Evolutionary conservation across 1,140 invertebrate species (phyloP), one percentile per base, ranked within the genome.

Genomic region (Probaryconus sp.): DNA sequence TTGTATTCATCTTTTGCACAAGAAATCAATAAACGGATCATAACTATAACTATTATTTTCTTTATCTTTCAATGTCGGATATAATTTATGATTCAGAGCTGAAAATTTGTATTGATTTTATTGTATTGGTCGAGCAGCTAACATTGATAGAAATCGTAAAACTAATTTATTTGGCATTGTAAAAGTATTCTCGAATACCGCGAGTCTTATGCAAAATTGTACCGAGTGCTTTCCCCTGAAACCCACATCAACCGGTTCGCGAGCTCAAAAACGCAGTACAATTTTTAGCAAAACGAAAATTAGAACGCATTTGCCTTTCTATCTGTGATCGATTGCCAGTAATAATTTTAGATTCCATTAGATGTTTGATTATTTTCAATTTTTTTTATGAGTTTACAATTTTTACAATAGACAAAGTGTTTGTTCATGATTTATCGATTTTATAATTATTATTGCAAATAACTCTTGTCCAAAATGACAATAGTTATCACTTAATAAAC

Each of bases 151-250:
- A 37, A 64, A 53, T 31, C 21, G 61, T 56, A 61, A 70, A 70
- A 70, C 55, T 47, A 33, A 26, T 43, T 24, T 37, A 30, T n/a
- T n/a, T n/a, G n/a, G n/a, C n/a, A n/a, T n/a, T n/a, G n/a, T n/a
- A n/a, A n/a, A n/a, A n/a, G n/a, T n/a, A n/a, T n/a, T n/a, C n/a
- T n/a, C n/a, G n/a, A n/a, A n/a, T n/a, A n/a, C n/a, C n/a, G n/a
- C n/a, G n/a, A n/a, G n/a, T n/a, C n/a, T 24, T 24, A 24, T 24
- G 21, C 21, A 24, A 3, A 7, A 24, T 24, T 7, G 21, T 24
- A 7, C 21, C 3, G 50, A 63, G 50, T 71, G 58, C 58, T 71
- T 71, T 71, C 68, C 63, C 56, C 42, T 48, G 56, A 51, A 70
- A 71, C 50, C 42, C 10, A 11, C 20, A 26, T 30, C 33, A 63